A percentile compares a stretch with the other conserved stretches of the same genome.
These are phyloP conservation scores for Holacanthella duospinosa DNA, from an alignment of 2,888 invertebrate genomes.

Conservation along the genomic window DNA sequence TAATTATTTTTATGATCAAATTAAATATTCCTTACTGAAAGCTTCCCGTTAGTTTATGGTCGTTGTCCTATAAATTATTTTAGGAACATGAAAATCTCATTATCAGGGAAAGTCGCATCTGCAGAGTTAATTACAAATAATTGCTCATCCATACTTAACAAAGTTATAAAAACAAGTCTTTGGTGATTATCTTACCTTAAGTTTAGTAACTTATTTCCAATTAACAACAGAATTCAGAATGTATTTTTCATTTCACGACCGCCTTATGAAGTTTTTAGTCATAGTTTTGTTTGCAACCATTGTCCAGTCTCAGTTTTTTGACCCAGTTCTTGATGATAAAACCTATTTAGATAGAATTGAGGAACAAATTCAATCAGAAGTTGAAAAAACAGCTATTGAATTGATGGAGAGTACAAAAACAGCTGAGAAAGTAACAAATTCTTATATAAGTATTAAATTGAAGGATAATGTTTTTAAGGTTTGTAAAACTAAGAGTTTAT, in stretches of 20 bases:
- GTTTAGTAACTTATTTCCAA: no score
- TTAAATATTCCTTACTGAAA: background rate
- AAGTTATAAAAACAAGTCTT: no score
- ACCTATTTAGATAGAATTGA: conserved; percentile 18
- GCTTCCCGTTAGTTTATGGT: background rate
- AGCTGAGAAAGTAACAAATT: background rate
- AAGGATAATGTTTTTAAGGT: background rate
- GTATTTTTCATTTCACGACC: no score
- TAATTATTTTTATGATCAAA: no score
- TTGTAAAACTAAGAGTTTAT: no score
- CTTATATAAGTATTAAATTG: background rate
- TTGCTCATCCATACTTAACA: no score
- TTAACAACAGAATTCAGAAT: no score
- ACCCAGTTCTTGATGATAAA: conserved; percentile 16
- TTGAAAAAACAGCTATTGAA: conserved; percentile 9
- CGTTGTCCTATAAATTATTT: no score
- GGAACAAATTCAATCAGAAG: conserved; percentile 10
- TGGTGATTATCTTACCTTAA: no score
- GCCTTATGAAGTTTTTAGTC: background rate
- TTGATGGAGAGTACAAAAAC: background rate
- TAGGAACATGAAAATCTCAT: no score
- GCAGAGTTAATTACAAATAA: no score
- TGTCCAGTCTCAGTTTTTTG: conserved; percentile 14
- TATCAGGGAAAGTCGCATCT: no score
- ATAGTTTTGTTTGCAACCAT: background rate